phyloP scores from a whole-genome alignment of 2,888 invertebrate species.

The Sclerodermus sp. region DNA sequence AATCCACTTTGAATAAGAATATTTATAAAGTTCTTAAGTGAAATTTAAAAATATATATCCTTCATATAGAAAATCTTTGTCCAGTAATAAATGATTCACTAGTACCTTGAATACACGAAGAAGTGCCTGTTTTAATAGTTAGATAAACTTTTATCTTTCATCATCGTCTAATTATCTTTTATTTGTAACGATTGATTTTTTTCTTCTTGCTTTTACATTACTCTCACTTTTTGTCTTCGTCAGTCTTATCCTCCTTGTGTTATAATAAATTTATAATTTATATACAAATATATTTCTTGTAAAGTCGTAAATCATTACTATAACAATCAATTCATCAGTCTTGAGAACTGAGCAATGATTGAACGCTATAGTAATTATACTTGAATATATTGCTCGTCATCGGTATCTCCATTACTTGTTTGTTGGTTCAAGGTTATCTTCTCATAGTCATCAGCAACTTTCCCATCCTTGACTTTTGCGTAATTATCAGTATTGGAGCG shows the following conservation, averaged over 20 bases:
- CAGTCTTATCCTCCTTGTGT: constrained; percentile 34
- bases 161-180: background rate
- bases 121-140: no score
- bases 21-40: background rate
- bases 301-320: background rate
- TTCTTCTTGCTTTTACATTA: constrained; percentile 7
- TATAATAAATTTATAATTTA: background rate
- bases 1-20: constrained; percentile 1
- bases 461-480: constrained; percentile 36
- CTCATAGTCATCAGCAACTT: constrained; percentile 34
- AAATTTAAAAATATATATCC: no score
- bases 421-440: constrained; percentile 26
- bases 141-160: constrained; percentile 2
- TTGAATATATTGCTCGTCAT: constrained; percentile 52
- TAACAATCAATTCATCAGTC: background rate
- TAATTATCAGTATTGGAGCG: constrained; percentile 32
- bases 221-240: constrained; percentile 28
- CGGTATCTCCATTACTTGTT: constrained; percentile 40
- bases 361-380: constrained; percentile 34
- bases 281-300: background rate
- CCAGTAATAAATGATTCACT: background rate
- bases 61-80: background rate
- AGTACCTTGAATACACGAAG: background rate
- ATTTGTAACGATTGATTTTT: constrained; percentile 1
- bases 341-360: background rate